phyloP scores from a whole-genome alignment of 2,888 invertebrate species.

The Cryptops parisi region DNA sequence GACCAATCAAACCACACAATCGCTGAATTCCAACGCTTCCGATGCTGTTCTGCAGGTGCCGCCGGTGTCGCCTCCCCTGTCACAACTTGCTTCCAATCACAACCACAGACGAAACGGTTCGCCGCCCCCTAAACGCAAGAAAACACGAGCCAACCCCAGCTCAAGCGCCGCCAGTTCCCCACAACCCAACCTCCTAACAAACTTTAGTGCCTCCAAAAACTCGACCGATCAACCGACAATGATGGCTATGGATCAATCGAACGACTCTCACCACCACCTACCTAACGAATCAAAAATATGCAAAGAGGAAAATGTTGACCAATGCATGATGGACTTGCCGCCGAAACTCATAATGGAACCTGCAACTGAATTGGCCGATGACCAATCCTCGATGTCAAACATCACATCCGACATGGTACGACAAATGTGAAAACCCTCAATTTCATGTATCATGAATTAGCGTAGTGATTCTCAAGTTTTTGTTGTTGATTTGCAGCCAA shows the following conservation, averaged over 20 bases:
- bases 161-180: slow-evolving; percentile 1
- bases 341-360: background rate
- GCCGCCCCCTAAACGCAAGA: slow-evolving; percentile 13
- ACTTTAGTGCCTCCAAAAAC: background rate
- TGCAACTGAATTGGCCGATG: background rate
- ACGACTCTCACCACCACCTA: background rate
- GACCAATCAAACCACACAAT: slow-evolving; percentile 14
- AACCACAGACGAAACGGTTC: background rate
- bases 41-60: background rate
- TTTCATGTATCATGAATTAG: background rate
- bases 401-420: background rate
- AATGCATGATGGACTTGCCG: background rate
- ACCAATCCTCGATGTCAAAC: background rate
- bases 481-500: background rate
- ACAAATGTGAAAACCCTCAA: too few species aligned
- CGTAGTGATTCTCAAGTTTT: background rate
- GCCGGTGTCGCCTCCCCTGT: background rate
- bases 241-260: background rate
- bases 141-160: background rate
- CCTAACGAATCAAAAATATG: background rate
- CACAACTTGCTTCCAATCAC: background rate
- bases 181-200: background rate
- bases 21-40: background rate
- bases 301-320: background rate
- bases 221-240: background rate